A percentile compares a stretch with the other conserved stretches of the same genome.
Evolutionary conservation across 2,888 invertebrate species (phyloP).

Genomic region (Drosophila rellima): DNA sequence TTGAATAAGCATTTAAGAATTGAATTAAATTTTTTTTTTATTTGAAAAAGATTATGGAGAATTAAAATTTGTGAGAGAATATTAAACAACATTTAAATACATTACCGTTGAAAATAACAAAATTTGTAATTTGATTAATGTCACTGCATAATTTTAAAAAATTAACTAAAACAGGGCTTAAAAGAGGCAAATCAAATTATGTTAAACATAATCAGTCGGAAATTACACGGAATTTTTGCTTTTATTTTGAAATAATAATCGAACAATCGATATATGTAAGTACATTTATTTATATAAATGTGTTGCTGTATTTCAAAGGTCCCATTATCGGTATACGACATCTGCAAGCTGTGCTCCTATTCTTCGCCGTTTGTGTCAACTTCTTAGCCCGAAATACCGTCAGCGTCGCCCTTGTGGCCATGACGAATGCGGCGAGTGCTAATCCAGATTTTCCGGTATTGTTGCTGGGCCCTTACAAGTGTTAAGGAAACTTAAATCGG

Average conservation of each 20-base stretch:
- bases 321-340: conserved; percentile 88
- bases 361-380: conserved; percentile 88
- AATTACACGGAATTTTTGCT: neutral
- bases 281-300: too few relatives aligned
- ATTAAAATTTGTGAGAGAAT: too few relatives aligned
- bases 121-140: neutral
- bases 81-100: neutral
- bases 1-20: too few relatives aligned
- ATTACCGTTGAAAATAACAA: neutral
- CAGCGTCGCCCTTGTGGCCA: conserved; percentile 91
- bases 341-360: conserved; percentile 88
- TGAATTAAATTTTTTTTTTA: too few relatives aligned
- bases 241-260: neutral
- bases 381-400: conserved; percentile 89
- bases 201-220: neutral
- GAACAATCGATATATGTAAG: neutral
- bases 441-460: conserved; percentile 86
- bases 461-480: neutral
- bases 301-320: conserved; percentile 61
- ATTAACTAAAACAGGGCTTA: too few relatives aligned
- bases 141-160: too few relatives aligned
- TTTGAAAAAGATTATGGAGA: too few relatives aligned
- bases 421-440: conserved; percentile 87
- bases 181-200: neutral
- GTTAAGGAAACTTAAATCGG: neutral